Evolutionary conservation across 1,140 invertebrate species (phyloP), one percentile per base, ranked within the genome.

Genomic region (Acarapis woodi): DNA sequence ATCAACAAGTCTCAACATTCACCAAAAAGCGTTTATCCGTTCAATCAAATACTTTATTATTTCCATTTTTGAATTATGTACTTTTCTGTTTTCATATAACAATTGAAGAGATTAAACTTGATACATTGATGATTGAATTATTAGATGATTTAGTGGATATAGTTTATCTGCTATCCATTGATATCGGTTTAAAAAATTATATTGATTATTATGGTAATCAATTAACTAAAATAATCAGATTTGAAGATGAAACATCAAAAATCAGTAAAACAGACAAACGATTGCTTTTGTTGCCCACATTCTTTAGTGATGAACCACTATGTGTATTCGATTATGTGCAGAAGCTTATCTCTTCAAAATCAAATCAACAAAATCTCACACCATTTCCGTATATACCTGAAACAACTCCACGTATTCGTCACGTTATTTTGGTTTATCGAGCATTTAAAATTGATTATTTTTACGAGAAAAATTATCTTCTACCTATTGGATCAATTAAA

Each of bases 41-140:
- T 62, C 56, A n/a, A n/a, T n/a, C n/a, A n/a, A n/a, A n/a, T n/a
- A n/a, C n/a, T n/a, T n/a, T n/a, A n/a, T 55, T 87, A 1, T 83
- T 77, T 49, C 61, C 64, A 0, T 66, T 73, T 47, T 63, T 78
- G 8, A 62, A 73, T 12, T 54, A 70, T 21, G 62, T 85, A 20
- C 59, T 83, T 29, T 79, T 70, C 53, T 63, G 71, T 0, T 58
- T 90, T 24, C 83, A 90, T 59, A 57, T 88, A 9, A 57, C 83
- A 0, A 88, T 87, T 53, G 82, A 88, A 62, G 62, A 88, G 49
- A 60, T 82, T 1, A 87, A 87, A 53, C 51, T 87, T 24, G 73
- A 78, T 48, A 60, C 64, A 1, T 55, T 75, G 2, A 59, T 73
- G 41, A 63, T 62, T 16, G 64, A 70, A 38, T 66, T 70, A 43